A percentile compares a stretch with the other conserved stretches of the same genome.
phyloP scores from a whole-genome alignment of 2,797 vertebrate genomes.

The Rhynchonycteris naso region DNA sequence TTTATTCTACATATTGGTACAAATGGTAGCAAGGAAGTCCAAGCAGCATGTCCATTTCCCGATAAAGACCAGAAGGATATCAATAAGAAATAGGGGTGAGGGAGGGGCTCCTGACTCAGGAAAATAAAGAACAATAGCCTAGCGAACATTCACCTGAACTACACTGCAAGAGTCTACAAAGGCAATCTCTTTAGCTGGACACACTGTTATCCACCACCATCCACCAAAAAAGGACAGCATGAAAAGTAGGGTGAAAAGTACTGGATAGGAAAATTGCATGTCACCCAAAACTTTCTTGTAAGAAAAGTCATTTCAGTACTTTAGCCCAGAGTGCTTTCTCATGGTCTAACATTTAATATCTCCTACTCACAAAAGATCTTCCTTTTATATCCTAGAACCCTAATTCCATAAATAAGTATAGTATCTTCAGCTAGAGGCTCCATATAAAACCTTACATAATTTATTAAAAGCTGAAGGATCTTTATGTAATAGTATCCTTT shows the following conservation, averaged over 20 bases:
- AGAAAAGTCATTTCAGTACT: background rate
- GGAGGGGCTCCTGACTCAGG: background rate
- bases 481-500: background rate
- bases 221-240: background rate
- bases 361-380: background rate
- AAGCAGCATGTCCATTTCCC: background rate
- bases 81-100: background rate
- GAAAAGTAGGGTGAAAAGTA: background rate
- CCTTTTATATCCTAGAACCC: background rate
- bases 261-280: background rate
- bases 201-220: background rate
- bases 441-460: background rate
- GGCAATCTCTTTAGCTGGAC: background rate
- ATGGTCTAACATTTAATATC: background rate
- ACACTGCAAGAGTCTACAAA: background rate
- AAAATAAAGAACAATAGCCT: background rate
- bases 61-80: background rate
- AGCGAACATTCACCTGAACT: background rate
- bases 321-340: background rate
- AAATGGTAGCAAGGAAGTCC: background rate
- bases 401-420: background rate
- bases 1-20: background rate
- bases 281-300: background rate
- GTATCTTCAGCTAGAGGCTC: background rate
- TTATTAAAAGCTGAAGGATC: slow-evolving; percentile 30